A percentile compares a stretch with the other conserved stretches of the same genome.
Conservation (phyloP, 1,140 invertebrate species). For the Doryteuthis pealeii region DNA sequence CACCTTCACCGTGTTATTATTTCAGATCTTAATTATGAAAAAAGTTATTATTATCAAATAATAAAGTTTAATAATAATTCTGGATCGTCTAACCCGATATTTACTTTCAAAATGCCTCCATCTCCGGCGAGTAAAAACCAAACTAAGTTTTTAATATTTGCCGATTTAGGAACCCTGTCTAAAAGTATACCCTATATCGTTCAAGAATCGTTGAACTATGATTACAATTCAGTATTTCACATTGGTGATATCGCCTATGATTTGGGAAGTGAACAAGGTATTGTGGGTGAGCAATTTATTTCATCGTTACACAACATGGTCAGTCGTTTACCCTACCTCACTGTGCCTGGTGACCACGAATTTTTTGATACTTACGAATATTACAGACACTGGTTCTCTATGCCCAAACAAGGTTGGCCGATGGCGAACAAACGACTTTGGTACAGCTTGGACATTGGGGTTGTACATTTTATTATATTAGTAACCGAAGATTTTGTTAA, state of each 20-base stretch:
- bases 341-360: slow-evolving; percentile 61
- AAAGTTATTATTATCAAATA: slow-evolving; percentile 39
- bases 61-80: slow-evolving; percentile 16
- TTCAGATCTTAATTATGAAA: slow-evolving; percentile 29
- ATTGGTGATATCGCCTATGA: slow-evolving; percentile 67
- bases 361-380: slow-evolving; percentile 44
- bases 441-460: slow-evolving; percentile 59
- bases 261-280: slow-evolving; percentile 47
- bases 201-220: slow-evolving; percentile 74
- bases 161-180: slow-evolving; percentile 89
- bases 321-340: slow-evolving; percentile 59
- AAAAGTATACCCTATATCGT: slow-evolving; percentile 75
- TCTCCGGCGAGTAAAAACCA: neutral
- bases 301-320: slow-evolving; percentile 52
- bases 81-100: slow-evolving; percentile 22
- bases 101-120: neutral
- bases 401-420: slow-evolving; percentile 54
- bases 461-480: slow-evolving; percentile 49
- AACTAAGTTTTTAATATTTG: slow-evolving; percentile 74
- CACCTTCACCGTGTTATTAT: slow-evolving; percentile 42
- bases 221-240: slow-evolving; percentile 85
- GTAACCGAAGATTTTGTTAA: slow-evolving; percentile 43
- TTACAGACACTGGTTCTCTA: slow-evolving; percentile 55
- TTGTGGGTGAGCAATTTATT: slow-evolving; percentile 55
- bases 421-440: slow-evolving; percentile 53